Percentiles rank a stretch among this genome's conserved stretches.
Conservation (phyloP, 1,140 invertebrate species). For the Papilio xuthus region DNA sequence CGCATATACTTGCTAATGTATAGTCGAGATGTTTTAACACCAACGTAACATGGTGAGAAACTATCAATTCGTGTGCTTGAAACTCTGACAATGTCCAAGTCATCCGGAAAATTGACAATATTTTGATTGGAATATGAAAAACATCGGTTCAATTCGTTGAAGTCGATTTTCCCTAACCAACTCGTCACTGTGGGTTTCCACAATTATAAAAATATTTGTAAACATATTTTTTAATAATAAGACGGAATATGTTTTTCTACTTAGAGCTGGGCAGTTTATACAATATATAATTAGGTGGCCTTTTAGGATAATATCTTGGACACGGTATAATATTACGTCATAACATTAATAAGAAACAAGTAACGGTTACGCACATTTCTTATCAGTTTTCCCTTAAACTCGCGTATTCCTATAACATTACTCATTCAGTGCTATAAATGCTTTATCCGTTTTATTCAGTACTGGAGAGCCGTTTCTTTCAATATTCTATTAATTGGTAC, state of each 20-base stretch:
- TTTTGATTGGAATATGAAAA: not conserved
- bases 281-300: not conserved
- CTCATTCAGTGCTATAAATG: not conserved
- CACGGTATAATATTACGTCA: not conserved
- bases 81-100: not conserved
- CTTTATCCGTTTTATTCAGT: too few species aligned
- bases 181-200: not conserved
- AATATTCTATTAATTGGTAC: not conserved
- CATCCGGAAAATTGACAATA: not conserved
- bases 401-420: not conserved
- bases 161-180: not conserved
- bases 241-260: not conserved
- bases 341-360: not conserved
- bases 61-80: not conserved
- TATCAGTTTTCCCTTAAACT: not conserved
- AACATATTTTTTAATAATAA: too few species aligned
- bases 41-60: not conserved
- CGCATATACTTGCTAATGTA: slow-evolving; percentile 13
- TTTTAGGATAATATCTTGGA: not conserved
- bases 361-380: not conserved
- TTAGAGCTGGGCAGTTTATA: not conserved
- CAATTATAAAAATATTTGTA: too few species aligned
- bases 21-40: not conserved
- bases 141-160: not conserved
- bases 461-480: not conserved